Base-by-base conservation (phyloP, 2,888 invertebrate genomes). In the Caenorhabditis japonica region DNA sequence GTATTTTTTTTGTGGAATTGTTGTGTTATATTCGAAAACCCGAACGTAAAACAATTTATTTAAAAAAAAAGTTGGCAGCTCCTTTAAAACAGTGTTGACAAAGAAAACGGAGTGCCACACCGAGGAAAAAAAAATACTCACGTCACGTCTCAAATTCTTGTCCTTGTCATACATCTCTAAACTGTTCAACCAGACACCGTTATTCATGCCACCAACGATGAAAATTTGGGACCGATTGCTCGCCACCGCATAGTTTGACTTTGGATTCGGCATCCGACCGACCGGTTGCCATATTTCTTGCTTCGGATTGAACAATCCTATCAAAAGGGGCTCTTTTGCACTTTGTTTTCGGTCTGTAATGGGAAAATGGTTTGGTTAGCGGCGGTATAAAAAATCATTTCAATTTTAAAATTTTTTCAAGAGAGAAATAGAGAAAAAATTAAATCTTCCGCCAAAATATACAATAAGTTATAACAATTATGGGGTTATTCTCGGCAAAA, bases 331-430 rank as follows among this genome's bases (percentile, higher is more conserved):
- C 12, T 75, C 70, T 36, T 58, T 64, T 2, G 58, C 55, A 38
- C 51, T 75, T 51, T 75, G 75, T 46, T 75, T 75, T 3, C 75
- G 59, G 25, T 75, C 75, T 66, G 52, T 4, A 52, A 52, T n/a
- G n/a, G n/a, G n/a, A n/a, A n/a, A n/a, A n/a, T n/a, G n/a, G n/a
- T n/a, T n/a, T n/a, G n/a, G n/a, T n/a, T n/a, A n/a, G n/a, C n/a
- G n/a, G n/a, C n/a, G n/a, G n/a, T n/a, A n/a, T n/a, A n/a, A n/a
- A 21, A 21, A 21, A 23, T 23, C 15, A 55, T 5, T 15, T 2
- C 21, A 23, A 41, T n/a, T 27, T 17, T 21, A 23, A 19, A 15
- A n/a, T 15, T 15, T 43, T 23, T 38, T 30, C 5, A 27, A 49
- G 10, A 10, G 0, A 4, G 4, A 8, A 23, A 8, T 27, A n/a